These are phyloP conservation scores for Otolemur garnettii DNA, from an alignment of 2,113 vertebrate genomes.

Conservation along the genomic window DNA sequence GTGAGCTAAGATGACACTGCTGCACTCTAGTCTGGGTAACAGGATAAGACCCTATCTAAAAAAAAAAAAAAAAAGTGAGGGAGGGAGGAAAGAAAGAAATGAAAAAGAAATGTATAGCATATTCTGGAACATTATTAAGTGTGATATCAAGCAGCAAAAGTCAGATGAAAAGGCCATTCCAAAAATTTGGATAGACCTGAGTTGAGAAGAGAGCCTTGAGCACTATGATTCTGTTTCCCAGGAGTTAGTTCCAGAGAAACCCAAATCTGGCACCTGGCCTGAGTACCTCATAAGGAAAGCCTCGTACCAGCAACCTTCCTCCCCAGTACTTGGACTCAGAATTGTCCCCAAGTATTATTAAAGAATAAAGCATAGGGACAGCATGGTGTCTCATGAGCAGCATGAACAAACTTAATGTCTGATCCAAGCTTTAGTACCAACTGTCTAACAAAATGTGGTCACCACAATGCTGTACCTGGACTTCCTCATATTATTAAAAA, in stretches of 20 bases:
- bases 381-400: not conserved
- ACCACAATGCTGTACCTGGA: not conserved
- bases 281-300: not conserved
- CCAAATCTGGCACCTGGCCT: not conserved
- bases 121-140: not conserved
- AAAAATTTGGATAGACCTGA: not conserved
- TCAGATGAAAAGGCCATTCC: not conserved
- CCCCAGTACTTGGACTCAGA: not conserved
- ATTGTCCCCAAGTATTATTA: not conserved
- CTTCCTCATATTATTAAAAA: not conserved
- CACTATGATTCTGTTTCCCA: not conserved
- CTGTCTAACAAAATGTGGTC: not conserved
- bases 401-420: not conserved
- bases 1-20: too few relatives aligned
- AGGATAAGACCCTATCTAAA: too few relatives aligned
- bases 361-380: slow-evolving; percentile 21
- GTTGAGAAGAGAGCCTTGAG: not conserved
- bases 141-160: not conserved
- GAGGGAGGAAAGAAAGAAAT: not conserved
- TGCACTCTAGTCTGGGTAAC: too few relatives aligned
- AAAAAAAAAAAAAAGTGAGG: too few relatives aligned
- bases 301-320: not conserved
- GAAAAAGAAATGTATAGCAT: not conserved
- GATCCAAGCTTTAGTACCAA: slow-evolving; percentile 1
- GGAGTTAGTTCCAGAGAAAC: not conserved